These are phyloP conservation scores for Glossosoma conforme DNA, from an alignment of 1,140 invertebrate species.

Conservation along the genomic window DNA sequence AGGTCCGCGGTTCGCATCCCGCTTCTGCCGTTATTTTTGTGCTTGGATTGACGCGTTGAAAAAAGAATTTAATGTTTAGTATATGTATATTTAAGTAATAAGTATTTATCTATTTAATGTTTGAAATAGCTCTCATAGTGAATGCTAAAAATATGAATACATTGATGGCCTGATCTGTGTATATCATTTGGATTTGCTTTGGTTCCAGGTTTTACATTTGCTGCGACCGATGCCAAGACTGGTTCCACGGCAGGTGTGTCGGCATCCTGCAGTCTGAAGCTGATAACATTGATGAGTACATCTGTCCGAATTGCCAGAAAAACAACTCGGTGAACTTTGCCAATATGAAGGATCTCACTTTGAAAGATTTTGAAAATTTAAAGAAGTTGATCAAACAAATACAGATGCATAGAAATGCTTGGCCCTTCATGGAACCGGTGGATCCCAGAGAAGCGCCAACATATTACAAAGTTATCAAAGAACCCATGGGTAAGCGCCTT, in stretches of 20 bases:
- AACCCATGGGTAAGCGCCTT: constrained; percentile 87
- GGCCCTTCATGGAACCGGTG: constrained; percentile 96
- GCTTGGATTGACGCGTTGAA: no score
- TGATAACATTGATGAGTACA: constrained; percentile 91
- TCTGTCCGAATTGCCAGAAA: constrained; percentile 91
- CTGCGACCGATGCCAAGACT: constrained; percentile 96
- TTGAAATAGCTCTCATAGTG: no score
- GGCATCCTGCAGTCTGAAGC: constrained; percentile 92
- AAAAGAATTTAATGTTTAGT: no score
- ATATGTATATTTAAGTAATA: no score
- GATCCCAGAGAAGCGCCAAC: constrained; percentile 92
- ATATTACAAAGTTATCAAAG: constrained; percentile 96
- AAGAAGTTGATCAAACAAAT: constrained; percentile 86
- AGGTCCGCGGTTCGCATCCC: no score
- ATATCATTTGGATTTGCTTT: constrained; percentile 5
- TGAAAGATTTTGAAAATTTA: constrained; percentile 78
- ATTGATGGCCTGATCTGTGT: no score
- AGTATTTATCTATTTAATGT: no score
- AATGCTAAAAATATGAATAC: no score
- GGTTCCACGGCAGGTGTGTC: constrained; percentile 98
- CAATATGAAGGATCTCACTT: constrained; percentile 81
- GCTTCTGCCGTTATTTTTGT: no score
- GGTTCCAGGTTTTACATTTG: constrained; percentile 86
- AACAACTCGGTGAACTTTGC: constrained; percentile 83
- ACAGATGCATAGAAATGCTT: constrained; percentile 91